These are phyloP conservation scores for Artemia franciscana DNA, from an alignment of 1,140 invertebrate species.

Conservation along the genomic window DNA sequence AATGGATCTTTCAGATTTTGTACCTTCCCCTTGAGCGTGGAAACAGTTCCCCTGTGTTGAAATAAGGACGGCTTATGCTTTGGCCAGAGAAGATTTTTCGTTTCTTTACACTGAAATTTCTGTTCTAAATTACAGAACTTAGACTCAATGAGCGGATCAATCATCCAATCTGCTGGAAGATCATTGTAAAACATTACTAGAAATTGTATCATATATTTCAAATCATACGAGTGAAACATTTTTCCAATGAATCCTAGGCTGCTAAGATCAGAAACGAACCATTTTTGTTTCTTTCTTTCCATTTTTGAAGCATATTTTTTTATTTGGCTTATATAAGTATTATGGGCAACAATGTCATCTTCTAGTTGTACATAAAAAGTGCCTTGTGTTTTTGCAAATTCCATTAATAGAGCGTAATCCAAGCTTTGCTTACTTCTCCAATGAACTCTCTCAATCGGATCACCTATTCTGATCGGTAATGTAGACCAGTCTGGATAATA, in stretches of 20 bases:
- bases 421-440: slow-evolving; percentile 94
- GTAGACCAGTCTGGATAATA: slow-evolving; percentile 74
- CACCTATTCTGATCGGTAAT: slow-evolving; percentile 54
- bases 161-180: slow-evolving; percentile 88
- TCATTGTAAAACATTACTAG: slow-evolving; percentile 87
- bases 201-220: slow-evolving; percentile 71
- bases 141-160: slow-evolving; percentile 70
- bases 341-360: slow-evolving; percentile 77
- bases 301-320: slow-evolving; percentile 65
- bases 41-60: slow-evolving; percentile 85
- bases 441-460: slow-evolving; percentile 59
- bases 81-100: slow-evolving; percentile 53
- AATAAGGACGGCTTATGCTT: slow-evolving; percentile 80
- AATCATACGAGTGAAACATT: slow-evolving; percentile 68
- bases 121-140: slow-evolving; percentile 65
- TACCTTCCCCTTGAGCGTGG: slow-evolving; percentile 84
- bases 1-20: slow-evolving; percentile 90
- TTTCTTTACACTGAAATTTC: slow-evolving; percentile 57
- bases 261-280: slow-evolving; percentile 87
- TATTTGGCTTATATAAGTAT: slow-evolving; percentile 60
- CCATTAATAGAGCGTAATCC: slow-evolving; percentile 88
- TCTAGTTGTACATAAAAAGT: slow-evolving; percentile 76
- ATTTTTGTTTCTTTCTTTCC: slow-evolving; percentile 44
- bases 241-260: slow-evolving; percentile 83
- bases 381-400: slow-evolving; percentile 50